phyloP scores from a whole-genome alignment of 1,140 invertebrate genomes.

The Marisa cornuarietis region DNA sequence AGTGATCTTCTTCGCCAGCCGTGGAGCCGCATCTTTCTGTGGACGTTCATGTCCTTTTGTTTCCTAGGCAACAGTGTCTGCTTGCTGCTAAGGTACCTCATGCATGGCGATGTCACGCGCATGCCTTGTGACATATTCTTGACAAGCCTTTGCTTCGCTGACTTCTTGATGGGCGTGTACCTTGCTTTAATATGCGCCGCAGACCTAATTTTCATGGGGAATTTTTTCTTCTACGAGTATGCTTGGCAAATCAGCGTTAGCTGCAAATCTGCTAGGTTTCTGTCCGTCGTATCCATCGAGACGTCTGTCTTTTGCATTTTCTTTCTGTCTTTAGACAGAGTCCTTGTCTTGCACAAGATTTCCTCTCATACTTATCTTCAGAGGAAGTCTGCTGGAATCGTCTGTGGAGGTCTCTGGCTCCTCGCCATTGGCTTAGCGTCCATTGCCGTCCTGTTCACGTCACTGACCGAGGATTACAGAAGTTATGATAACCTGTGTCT shows the following conservation, averaged over 20 bases:
- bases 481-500: too few relatives aligned
- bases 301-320: slow-evolving; percentile 48
- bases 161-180: slow-evolving; percentile 58
- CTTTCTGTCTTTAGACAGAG: slow-evolving; percentile 41
- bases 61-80: slow-evolving; percentile 41
- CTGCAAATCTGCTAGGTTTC: slow-evolving; percentile 47
- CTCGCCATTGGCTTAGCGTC: slow-evolving; percentile 16
- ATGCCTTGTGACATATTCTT: slow-evolving; percentile 35
- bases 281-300: slow-evolving; percentile 47
- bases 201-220: slow-evolving; percentile 40
- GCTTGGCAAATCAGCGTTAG: slow-evolving; percentile 37
- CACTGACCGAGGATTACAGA: neutral
- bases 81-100: slow-evolving; percentile 21
- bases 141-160: slow-evolving; percentile 43
- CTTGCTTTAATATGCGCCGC: slow-evolving; percentile 48
- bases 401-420: slow-evolving; percentile 19
- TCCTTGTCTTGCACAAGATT: slow-evolving; percentile 40
- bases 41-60: slow-evolving; percentile 34
- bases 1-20: slow-evolving; percentile 32
- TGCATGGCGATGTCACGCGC: neutral
- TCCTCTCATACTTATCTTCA: slow-evolving; percentile 27
- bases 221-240: slow-evolving; percentile 40
- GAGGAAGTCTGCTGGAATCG: slow-evolving; percentile 17
- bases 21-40: slow-evolving; percentile 31
- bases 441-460: slow-evolving; percentile 15